phyloP scores from a whole-genome alignment of 2,888 invertebrate species.

The Margaritifera margaritifera region DNA sequence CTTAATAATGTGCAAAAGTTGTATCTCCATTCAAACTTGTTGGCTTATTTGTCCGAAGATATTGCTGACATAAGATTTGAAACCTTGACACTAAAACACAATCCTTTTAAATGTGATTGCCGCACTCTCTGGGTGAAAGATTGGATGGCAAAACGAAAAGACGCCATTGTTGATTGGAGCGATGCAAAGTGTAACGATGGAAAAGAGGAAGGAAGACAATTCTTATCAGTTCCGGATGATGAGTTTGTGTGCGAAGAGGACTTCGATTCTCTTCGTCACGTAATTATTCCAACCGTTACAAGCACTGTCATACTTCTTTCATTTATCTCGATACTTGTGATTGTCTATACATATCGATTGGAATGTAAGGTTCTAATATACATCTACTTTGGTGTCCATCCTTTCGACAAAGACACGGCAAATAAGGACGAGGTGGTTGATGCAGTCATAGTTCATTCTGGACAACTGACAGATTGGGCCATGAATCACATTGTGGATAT shows the following conservation, averaged over 20 bases:
- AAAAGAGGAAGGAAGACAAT: slow-evolving; percentile 18
- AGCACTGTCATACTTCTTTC: slow-evolving; percentile 20
- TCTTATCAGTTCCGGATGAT: slow-evolving; percentile 27
- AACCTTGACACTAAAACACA: slow-evolving; percentile 22
- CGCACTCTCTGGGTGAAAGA: slow-evolving; percentile 45
- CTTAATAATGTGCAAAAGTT: no score
- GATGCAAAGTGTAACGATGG: slow-evolving; percentile 18
- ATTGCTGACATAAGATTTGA: slow-evolving; percentile 1
- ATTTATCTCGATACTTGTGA: slow-evolving; percentile 14
- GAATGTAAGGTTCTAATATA: slow-evolving; percentile 47
- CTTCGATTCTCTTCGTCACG: slow-evolving; percentile 32
- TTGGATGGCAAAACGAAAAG: slow-evolving; percentile 30
- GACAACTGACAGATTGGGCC: slow-evolving; percentile 34
- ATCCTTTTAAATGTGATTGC: slow-evolving; percentile 47
- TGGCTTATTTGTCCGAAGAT: no score
- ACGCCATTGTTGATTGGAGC: slow-evolving; percentile 10
- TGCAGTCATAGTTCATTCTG: slow-evolving; percentile 40
- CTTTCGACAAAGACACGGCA: slow-evolving; percentile 42
- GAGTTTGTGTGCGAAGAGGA: slow-evolving; percentile 36
- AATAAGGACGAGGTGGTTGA: slow-evolving; percentile 33
- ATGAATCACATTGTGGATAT: slow-evolving; percentile 33
- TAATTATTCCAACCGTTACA: slow-evolving; percentile 26
- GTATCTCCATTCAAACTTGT: no score
- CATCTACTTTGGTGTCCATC: slow-evolving; percentile 47
- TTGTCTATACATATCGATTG: slow-evolving; percentile 33